Base-by-base conservation (phyloP, 2,888 invertebrate genomes). In the Neuroscelio doddi region DNA sequence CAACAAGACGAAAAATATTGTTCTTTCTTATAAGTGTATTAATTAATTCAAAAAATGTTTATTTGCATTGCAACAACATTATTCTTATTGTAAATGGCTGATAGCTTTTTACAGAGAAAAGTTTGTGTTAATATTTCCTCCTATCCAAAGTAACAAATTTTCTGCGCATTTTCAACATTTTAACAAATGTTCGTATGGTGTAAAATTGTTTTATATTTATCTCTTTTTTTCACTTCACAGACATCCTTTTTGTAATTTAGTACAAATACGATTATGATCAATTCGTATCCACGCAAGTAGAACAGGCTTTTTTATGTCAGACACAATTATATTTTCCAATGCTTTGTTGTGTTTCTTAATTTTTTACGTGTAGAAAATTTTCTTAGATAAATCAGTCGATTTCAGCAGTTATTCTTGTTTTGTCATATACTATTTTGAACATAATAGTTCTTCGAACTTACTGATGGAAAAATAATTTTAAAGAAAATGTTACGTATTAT, bases 301-400 rank as follows among this genome's bases (percentile, higher is more conserved):
- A 50, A 51, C 34, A 51, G 39, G 17, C 39, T 51, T 39, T 7
- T 34, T 34, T 34, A 39, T n/a, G 17, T 16, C 39, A 16, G 39
- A 17, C 17, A 10, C 12, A 39, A 7, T 39, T 9, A 21, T 4
- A 1, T 10, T 30, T 30, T 3, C 2, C 3, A 10, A 30, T 9
- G 30, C 30, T 30, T 3, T 3, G 21, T 3, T 5, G 3, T 5
- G 21, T 2, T 5, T 21, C 21, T 5, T 21, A 2, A 3, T 21
- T 21, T 5, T 5, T 21, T 5, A 21, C 9, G 45, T 51, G 32
- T 51, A 58, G 34, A 58, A 50, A 58, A 45, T 29, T 58, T 49
- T 45, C 42, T 42, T 44, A 58, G 36, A 41, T 45, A 45, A 27
- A 44, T 58, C 58, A 58, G 58, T 58, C 58, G 21, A 30, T 45